Conservation (phyloP, 2,888 invertebrate genomes). For the Drosophila buzzatii region DNA sequence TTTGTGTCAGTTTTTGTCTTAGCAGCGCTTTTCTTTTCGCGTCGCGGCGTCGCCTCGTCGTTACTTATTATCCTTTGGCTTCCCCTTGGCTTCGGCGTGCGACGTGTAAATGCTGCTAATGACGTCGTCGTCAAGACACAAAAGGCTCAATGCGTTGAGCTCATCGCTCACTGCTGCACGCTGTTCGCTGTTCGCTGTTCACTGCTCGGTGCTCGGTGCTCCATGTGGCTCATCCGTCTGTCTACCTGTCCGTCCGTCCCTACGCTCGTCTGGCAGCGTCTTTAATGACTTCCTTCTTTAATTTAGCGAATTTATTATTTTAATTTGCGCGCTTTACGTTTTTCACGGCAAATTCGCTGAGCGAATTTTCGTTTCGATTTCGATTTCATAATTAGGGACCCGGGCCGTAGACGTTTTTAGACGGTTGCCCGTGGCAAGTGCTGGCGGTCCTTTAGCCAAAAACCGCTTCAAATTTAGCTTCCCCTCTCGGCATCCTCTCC, state of each 20-base stretch:
- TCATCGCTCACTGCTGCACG: constrained; percentile 23
- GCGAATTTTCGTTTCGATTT: constrained; percentile 60
- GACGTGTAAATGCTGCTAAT: constrained; percentile 78
- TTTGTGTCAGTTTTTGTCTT: constrained; percentile 76
- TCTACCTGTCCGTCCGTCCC: background rate
- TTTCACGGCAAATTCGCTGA: constrained; percentile 36
- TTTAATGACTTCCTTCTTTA: constrained; percentile 72
- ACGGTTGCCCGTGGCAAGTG: constrained; percentile 41
- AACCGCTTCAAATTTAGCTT: constrained; percentile 7
- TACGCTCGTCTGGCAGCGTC: constrained; percentile 10
- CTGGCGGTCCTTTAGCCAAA: constrained; percentile 27
- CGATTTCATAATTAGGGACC: constrained; percentile 66
- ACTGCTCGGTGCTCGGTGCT: constrained; percentile 23
- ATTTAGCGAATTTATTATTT: constrained; percentile 78
- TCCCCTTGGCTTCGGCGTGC: constrained; percentile 63
- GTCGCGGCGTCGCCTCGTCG: constrained; percentile 31
- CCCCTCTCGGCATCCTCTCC: background rate
- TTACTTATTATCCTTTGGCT: constrained; percentile 74
- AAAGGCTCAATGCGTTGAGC: constrained; percentile 40
- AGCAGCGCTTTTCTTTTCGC: constrained; percentile 66
- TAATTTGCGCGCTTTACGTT: constrained; percentile 73
- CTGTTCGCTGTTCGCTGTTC: constrained; percentile 2
- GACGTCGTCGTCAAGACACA: constrained; percentile 69
- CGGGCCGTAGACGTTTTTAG: constrained; percentile 33
- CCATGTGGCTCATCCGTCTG: constrained; percentile 27